Conservation (phyloP, 2,113 vertebrate genomes). For the Sturnira hondurensis region DNA sequence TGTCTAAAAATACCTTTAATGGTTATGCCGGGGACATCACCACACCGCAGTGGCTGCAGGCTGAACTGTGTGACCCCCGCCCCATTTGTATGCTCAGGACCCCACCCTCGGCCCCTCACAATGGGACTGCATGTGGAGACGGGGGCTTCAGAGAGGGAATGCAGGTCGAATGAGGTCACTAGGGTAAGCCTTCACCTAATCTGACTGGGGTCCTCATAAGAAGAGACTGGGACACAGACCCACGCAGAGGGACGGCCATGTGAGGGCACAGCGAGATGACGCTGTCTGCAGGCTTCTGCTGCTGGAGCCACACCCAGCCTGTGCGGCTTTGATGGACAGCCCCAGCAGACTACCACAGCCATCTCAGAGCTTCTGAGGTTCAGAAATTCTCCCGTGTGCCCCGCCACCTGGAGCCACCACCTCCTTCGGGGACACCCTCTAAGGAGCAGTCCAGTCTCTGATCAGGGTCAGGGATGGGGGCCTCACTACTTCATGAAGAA, state of each 20-base stretch:
- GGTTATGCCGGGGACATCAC: too few species aligned
- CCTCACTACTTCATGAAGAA: not conserved
- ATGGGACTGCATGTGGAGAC: not conserved
- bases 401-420: not conserved
- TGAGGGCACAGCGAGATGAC: not conserved
- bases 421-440: not conserved
- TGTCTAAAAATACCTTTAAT: not conserved
- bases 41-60: not conserved
- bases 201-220: not conserved
- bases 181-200: not conserved
- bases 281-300: accelerated
- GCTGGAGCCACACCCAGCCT: not conserved
- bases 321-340: not conserved
- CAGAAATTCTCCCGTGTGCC: not conserved
- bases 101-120: not conserved
- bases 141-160: not conserved
- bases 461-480: accelerated
- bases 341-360: not conserved
- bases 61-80: not conserved
- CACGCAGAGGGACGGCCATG: accelerated
- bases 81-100: not conserved
- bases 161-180: not conserved
- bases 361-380: not conserved
- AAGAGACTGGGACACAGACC: not conserved
- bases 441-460: not conserved